Evolutionary conservation across 2,113 vertebrate genomes (phyloP), one percentile per base, ranked within the genome.

Genomic region (Tympanuchus pallidicinctus): DNA sequence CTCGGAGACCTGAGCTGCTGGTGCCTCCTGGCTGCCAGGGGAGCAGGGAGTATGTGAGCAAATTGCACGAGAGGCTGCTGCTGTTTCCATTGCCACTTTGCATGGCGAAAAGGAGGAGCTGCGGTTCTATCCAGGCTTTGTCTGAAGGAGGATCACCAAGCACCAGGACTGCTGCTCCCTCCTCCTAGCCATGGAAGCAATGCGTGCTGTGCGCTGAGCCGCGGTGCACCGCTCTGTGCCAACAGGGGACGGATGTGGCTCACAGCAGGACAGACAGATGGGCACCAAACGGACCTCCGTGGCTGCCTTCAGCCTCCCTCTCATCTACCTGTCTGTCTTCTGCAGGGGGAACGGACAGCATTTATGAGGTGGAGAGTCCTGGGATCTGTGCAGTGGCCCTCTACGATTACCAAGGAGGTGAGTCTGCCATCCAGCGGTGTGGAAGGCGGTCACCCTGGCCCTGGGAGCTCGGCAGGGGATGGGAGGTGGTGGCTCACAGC

Each of bases 391-490:
- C 94, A 0, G 78, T 95, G 92, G 95, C 95, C 82, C 93, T 96
- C 82, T 96, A 96, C 0, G 95, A 95, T 66, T 96, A 94, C 88
- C 94, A 95, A 48, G 95, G 95, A 96, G 95, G 95, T 96, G 75
- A 15, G 95, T 94, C 13, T 79, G 87, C 27, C 40, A 2, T 32
- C 42, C 8, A 21, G 34, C 43, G 28, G 1, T 2, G 60, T 59
- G 64, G 38, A 71, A 38, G 47, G 47, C 6, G 19, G 6, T 38
- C 24, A 20, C 12, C 34, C 69, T 9, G 12, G 50, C 3, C 1
- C 61, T 64, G 78, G 48, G 61, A 67, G 22, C 57, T 12, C 9
- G 5, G 10, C 63, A n/a, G n/a, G 42, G 0, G 1, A 1, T 2
- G 84, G 42, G 36, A 48, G 2, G 0, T 5, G 19, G 43, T 71